Evolutionary conservation across 2,113 vertebrate genomes (phyloP), one percentile per base, ranked within the genome.

Genomic region (Petrocephalus microphthalmus): DNA sequence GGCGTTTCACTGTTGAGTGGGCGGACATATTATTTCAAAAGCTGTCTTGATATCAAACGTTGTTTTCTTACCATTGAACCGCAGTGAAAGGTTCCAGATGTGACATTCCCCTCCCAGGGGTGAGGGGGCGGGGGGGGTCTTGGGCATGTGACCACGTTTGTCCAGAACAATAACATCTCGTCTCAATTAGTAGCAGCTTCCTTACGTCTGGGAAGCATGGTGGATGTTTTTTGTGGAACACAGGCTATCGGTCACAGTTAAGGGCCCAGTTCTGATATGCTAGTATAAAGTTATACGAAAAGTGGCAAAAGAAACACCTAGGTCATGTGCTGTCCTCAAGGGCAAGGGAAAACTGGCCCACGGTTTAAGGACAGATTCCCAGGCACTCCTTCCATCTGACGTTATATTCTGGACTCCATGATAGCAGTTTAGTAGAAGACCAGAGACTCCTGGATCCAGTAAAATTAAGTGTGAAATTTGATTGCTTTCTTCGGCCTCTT

Each of bases 1-100:
- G 67, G 15, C 67, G 5, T 74, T 74, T 37, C 3, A 29, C 67
- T 74, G 25, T 22, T 19, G 33, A 17, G 10, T 85, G 83, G 83
- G 83, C 33, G 54, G 52, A 54, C n/a, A 85, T 85, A 85, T 85
- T 85, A 85, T 85, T 82, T 45, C 20, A 60, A 60, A 60, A 42
- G 33, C 85, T 60, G 15, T 45, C 53, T 56, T 56, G 85, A 86
- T 86, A 86, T 60, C 33, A 60, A 86, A 56, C 52, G 19, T 60
- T 42, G 53, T 86, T 42, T 86, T 57, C 11, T 42, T 37, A 86
- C 49, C 53, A 60, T 11, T 42, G 53, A 86, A 86, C 85, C 85
- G 33, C 85, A 86, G 56, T 60, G 33, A 86, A n/a, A 86, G 25
- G 51, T 54, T 53, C 85, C 53, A 86, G 29, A 57, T 86, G 85